These are phyloP conservation scores for Halictus rubicundus DNA, from an alignment of 1,140 invertebrate species.

Conservation along the genomic window DNA sequence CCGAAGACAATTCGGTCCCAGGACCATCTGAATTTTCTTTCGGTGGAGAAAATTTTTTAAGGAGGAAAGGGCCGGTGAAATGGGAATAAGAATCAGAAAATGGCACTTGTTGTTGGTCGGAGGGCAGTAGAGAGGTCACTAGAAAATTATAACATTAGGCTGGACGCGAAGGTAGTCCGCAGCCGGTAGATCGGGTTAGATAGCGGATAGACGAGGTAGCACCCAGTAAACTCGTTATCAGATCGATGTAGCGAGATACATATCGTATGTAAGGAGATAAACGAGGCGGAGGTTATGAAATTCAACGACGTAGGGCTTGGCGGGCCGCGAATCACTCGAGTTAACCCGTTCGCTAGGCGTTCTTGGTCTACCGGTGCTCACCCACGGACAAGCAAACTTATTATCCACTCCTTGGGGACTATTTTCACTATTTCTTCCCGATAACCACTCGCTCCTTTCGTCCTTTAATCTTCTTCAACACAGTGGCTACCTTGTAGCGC, in stretches of 20 bases:
- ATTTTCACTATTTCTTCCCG: background rate
- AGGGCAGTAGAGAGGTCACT: background rate
- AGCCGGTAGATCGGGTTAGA: conserved; percentile 42
- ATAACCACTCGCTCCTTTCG: too few species aligned
- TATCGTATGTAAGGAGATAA: conserved; percentile 38
- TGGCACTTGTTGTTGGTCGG: background rate
- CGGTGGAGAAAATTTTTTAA: too few species aligned
- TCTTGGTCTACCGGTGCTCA: background rate
- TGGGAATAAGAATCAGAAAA: background rate
- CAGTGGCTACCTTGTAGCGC: too few species aligned
- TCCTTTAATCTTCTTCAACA: too few species aligned
- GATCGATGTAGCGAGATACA: conserved; percentile 46
- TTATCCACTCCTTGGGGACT: background rate
- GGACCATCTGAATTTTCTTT: too few species aligned
- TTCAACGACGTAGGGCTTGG: conserved; percentile 19
- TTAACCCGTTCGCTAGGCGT: conserved; percentile 8
- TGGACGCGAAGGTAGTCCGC: background rate
- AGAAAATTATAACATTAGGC: conserved; percentile 38
- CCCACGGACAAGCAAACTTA: background rate
- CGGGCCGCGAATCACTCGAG: background rate
- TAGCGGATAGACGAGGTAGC: conserved; percentile 45
- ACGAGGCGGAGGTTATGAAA: conserved; percentile 42
- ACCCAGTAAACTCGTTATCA: conserved; percentile 47
- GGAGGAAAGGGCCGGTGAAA: too few species aligned
- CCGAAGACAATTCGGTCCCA: too few species aligned